Conservation (phyloP, 2,797 vertebrate species). For the Vespertilio murinus region DNA sequence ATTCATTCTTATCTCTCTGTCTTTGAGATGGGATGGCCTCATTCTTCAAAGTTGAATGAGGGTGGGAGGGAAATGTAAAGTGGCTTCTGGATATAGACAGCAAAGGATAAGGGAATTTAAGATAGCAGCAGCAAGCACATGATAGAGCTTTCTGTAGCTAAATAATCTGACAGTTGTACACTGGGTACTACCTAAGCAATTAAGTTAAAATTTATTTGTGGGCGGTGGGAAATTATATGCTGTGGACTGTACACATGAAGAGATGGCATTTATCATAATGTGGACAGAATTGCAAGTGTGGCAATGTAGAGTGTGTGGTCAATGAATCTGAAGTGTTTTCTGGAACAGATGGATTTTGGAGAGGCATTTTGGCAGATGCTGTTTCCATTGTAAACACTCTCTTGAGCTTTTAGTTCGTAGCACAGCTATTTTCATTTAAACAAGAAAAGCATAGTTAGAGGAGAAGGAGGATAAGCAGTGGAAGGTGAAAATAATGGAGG, state of each 20-base stretch:
- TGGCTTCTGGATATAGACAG: neutral
- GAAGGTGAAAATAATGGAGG: neutral
- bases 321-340: conserved; percentile 8
- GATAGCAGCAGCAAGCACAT: neutral
- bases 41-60: neutral
- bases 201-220: neutral
- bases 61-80: neutral
- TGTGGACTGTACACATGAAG: neutral
- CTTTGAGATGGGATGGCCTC: neutral
- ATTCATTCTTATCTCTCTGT: neutral
- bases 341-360: neutral
- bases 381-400: neutral
- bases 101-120: neutral
- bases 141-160: neutral
- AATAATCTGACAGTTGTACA: neutral
- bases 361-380: neutral
- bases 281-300: neutral
- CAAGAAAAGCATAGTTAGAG: neutral
- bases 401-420: neutral
- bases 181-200: neutral
- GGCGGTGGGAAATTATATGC: neutral
- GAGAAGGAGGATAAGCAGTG: neutral
- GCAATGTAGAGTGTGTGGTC: neutral
- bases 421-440: conserved; percentile 2
- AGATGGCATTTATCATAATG: neutral